Evolutionary conservation across 2,888 invertebrate genomes (phyloP).

Genomic region (Hirtodrosophila confusa): DNA sequence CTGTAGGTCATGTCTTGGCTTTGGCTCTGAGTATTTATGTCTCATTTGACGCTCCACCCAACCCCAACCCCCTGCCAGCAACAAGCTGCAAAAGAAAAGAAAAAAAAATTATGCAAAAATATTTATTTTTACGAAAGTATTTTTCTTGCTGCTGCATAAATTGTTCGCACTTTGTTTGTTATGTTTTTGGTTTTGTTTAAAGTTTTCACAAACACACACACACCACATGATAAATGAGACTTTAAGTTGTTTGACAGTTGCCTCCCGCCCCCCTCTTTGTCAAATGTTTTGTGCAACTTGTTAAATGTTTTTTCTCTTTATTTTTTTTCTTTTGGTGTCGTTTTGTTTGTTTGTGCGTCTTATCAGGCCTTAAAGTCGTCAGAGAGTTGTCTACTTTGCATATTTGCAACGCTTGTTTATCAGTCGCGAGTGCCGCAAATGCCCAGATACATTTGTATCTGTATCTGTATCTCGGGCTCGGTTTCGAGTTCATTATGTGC

Average conservation of each 20-base stretch:
- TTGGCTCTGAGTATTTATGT: constrained; percentile 49
- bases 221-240: constrained; percentile 80
- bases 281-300: constrained; percentile 56
- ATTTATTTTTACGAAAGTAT: constrained; percentile 61
- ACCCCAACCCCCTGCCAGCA: constrained; percentile 1
- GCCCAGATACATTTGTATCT: constrained; percentile 56
- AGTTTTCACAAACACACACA: constrained; percentile 47
- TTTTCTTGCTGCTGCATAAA: constrained; percentile 58
- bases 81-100: background rate
- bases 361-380: constrained; percentile 64
- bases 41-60: constrained; percentile 40
- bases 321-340: constrained; percentile 9
- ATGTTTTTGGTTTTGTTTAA: constrained; percentile 45
- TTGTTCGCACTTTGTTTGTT: constrained; percentile 28
- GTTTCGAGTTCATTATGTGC: constrained; percentile 40
- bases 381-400: constrained; percentile 66
- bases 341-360: constrained; percentile 56
- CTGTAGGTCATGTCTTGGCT: constrained; percentile 80
- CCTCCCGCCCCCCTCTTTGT: constrained; percentile 17
- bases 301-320: constrained; percentile 40
- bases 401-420: constrained; percentile 46
- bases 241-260: constrained; percentile 81
- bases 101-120: constrained; percentile 69
- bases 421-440: constrained; percentile 29
- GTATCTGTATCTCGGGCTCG: constrained; percentile 35